A percentile compares a stretch with the other conserved stretches of the same genome.
phyloP scores from a whole-genome alignment of 2,113 vertebrate genomes.

The Myrmophylax atrothorax region DNA sequence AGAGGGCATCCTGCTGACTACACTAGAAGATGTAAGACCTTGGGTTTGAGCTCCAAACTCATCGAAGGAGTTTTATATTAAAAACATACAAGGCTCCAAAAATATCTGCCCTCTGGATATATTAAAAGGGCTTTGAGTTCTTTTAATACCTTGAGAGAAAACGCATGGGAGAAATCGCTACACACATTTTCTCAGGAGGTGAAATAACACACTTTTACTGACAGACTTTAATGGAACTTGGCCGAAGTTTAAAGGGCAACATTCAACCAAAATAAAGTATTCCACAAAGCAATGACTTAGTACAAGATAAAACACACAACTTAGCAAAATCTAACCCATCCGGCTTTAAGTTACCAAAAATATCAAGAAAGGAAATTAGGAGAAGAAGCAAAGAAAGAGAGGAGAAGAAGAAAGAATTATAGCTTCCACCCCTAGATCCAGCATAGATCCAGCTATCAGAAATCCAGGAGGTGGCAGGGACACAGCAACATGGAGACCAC shows the following conservation, averaged over 20 bases:
- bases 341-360: background rate
- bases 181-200: background rate
- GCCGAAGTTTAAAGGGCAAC: background rate
- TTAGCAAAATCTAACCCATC: background rate
- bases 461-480: background rate
- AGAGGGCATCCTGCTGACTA: too few species aligned
- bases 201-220: background rate
- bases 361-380: background rate
- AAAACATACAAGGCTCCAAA: background rate
- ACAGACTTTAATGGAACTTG: background rate
- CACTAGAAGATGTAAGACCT: too few species aligned
- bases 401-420: background rate
- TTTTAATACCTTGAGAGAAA: background rate
- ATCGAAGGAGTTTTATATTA: background rate
- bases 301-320: background rate
- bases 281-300: background rate
- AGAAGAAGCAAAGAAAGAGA: background rate
- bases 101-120: background rate
- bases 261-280: background rate
- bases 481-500: background rate
- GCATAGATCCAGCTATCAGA: background rate
- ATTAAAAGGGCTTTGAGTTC: background rate
- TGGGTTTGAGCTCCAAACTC: too few species aligned
- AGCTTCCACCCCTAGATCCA: background rate
- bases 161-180: background rate